Percentiles rank a stretch among this genome's conserved stretches.
These are phyloP conservation scores for Pomacea canaliculata DNA, from an alignment of 2,888 invertebrate genomes.

Conservation along the genomic window DNA sequence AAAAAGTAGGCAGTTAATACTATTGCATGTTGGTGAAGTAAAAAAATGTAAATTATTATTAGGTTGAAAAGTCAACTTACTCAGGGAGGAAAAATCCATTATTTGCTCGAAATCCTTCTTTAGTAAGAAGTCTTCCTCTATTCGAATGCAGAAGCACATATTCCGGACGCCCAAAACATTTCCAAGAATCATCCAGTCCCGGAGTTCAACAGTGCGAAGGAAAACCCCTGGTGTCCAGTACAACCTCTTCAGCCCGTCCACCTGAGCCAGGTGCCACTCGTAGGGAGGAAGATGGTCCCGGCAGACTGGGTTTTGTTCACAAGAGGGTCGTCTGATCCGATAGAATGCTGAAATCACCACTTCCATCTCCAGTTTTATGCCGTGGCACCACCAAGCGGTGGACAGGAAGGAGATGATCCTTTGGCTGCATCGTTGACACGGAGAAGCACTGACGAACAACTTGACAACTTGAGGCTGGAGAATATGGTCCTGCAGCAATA, in stretches of 20 bases:
- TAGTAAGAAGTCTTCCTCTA: too few species aligned
- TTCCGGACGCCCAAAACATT: neutral
- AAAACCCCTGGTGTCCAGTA: neutral
- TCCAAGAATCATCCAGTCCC: neutral
- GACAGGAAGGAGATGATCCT: neutral
- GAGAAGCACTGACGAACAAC: neutral
- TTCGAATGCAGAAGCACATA: neutral
- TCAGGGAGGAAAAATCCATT: too few species aligned
- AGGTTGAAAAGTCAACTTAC: too few species aligned
- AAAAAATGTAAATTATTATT: too few species aligned
- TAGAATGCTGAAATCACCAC: neutral
- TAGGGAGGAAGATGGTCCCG: neutral
- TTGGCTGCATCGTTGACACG: slow-evolving; percentile 1
- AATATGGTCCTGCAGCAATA: neutral
- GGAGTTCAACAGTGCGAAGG: neutral
- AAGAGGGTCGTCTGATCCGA: neutral
- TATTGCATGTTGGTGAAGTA: too few species aligned
- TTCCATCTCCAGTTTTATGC: neutral
- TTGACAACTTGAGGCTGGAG: neutral
- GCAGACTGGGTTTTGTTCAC: neutral
- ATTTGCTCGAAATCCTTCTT: too few species aligned
- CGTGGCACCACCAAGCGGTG: neutral
- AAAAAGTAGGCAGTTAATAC: too few species aligned
- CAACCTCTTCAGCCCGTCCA: neutral
- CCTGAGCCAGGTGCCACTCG: neutral